Evolutionary conservation across 1,140 invertebrate species (phyloP), one percentile per base, ranked within the genome.

Genomic region (Diachasma alloeum): DNA sequence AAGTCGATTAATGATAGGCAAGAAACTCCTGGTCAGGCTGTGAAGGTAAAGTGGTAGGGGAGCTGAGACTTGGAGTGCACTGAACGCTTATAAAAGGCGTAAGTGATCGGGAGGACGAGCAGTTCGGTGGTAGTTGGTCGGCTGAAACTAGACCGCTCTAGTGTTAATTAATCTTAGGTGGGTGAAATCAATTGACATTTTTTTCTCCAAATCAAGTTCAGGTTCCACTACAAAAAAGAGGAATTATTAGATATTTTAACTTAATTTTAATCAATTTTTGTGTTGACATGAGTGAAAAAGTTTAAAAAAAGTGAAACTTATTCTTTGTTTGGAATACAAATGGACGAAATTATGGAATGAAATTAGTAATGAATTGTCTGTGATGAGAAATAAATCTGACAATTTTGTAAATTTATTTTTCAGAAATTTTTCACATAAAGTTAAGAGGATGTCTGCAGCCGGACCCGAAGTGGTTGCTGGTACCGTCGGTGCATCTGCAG

Each of bases 51-150:
- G n/a, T 31, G 59, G 59, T 84, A 81, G 80, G 82, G 72, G 73
- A 63, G 22, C 22, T 9, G 19, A 26, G 53, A 22, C 3, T 59
- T 59, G 22, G 59, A 11, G 70, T 74, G 44, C 69, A 74, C 53
- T 19, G 44, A 48, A 31, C 70, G 79, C 79, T 86, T 88, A 90
- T 90, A 89, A 88, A 87, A 85, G 84, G 77, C 77, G 66, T 72
- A 72, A 71, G 73, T 59, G n/a, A 5, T 36, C 15, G 37, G 6
- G 15, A 15, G 74, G 10, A 31, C 59, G 74, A 76, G 19, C 83
- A 89, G 88, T 90, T 86, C 82, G 82, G 83, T 87, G 83, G 82
- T 87, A 68, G 81, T 86, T 83, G 81, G 80, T 83, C 83, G 80
- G 76, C 78, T 83, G 77, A 56, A 82, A 81, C 76, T 82, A 75